These are phyloP conservation scores for Psephotus haematonotus DNA, from an alignment of 2,113 vertebrate genomes.

Conservation along the genomic window DNA sequence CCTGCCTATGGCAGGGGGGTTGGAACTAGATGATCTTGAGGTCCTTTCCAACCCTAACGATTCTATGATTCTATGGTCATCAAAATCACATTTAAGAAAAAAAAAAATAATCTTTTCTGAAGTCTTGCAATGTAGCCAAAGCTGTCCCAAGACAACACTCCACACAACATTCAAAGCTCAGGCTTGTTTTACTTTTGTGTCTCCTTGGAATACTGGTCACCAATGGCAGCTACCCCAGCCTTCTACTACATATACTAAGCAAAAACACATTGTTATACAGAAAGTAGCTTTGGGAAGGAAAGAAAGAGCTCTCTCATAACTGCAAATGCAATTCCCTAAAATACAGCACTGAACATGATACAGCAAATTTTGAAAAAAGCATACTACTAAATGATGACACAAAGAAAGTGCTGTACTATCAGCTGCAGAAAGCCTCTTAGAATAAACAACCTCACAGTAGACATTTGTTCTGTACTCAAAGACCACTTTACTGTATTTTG, in stretches of 20 bases:
- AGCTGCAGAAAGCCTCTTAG: neutral
- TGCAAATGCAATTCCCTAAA: neutral
- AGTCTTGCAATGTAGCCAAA: neutral
- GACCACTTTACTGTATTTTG: neutral
- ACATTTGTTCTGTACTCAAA: neutral
- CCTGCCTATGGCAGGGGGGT: too few relatives aligned
- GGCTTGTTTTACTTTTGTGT: neutral
- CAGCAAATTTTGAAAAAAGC: neutral
- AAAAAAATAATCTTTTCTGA: neutral
- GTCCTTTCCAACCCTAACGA: too few relatives aligned
- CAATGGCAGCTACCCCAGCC: neutral
- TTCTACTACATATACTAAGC: neutral
- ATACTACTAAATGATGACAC: neutral
- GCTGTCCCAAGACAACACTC: neutral
- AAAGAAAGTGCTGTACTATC: conserved; percentile 11
- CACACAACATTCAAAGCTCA: neutral
- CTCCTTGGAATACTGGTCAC: neutral
- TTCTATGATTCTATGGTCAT: neutral
- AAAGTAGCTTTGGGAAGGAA: neutral
- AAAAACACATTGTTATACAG: neutral
- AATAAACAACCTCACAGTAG: neutral
- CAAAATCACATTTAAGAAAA: neutral
- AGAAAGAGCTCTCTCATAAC: neutral
- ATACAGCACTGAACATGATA: neutral
- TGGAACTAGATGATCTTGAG: too few relatives aligned